Conservation (phyloP, 2,113 vertebrate species). For the Astur gentilis region DNA sequence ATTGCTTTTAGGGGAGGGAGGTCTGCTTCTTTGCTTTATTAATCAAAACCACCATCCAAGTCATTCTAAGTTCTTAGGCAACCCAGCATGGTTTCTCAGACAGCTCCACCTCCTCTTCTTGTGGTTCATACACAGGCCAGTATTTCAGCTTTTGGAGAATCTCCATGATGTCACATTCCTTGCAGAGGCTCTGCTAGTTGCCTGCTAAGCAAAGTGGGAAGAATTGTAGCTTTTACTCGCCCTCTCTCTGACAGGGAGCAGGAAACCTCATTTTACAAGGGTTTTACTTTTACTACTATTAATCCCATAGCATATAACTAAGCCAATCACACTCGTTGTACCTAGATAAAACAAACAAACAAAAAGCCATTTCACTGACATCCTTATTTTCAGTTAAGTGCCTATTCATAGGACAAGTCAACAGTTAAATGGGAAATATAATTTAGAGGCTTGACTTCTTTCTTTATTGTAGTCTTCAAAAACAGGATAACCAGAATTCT, state of each 20-base stretch:
- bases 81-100: neutral
- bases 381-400: neutral
- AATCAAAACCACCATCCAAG: neutral
- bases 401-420: neutral
- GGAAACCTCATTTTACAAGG: neutral
- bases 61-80: neutral
- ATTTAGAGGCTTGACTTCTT: neutral
- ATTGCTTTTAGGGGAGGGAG: neutral
- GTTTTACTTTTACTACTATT: neutral
- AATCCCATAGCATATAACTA: neutral
- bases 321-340: neutral
- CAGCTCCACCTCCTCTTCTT: neutral
- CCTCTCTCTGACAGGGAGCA: neutral
- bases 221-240: neutral
- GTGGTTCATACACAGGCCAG: neutral
- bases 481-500: neutral
- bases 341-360: neutral
- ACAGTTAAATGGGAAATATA: neutral
- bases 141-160: neutral
- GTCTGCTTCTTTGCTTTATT: neutral
- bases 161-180: neutral
- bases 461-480: neutral
- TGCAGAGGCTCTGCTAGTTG: neutral
- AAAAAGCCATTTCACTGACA: neutral
- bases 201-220: neutral